Conservation (phyloP, 2,888 invertebrate genomes). For the Bunonema sp. region DNA sequence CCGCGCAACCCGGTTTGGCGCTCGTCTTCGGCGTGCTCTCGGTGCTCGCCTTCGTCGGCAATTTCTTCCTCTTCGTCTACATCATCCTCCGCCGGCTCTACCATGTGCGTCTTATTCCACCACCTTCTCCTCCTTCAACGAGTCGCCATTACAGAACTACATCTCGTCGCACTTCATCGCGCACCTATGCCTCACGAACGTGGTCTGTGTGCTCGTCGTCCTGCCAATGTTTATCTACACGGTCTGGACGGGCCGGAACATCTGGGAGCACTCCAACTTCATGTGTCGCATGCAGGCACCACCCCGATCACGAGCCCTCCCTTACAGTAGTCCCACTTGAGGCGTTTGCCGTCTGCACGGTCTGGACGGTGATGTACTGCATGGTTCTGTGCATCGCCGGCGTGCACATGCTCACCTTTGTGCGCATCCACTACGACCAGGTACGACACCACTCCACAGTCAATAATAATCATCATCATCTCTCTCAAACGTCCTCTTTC, state of each 20-base stretch:
- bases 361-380: conserved; percentile 39
- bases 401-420: conserved; percentile 42
- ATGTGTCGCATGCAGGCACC: conserved; percentile 33
- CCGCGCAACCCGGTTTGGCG: not conserved
- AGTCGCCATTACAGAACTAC: too few relatives aligned
- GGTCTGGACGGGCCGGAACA: conserved; percentile 26
- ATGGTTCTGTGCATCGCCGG: conserved; percentile 44
- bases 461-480: too few relatives aligned
- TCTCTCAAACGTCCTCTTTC: too few relatives aligned
- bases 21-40: conserved; percentile 3
- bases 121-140: too few relatives aligned
- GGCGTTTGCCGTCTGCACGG: conserved; percentile 36
- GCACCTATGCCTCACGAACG: conserved; percentile 39
- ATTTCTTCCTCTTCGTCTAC: conserved; percentile 29
- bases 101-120: too few relatives aligned
- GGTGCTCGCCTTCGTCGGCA: conserved; percentile 22
- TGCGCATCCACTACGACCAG: conserved; percentile 44
- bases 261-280: conserved; percentile 24
- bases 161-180: conserved; percentile 43
- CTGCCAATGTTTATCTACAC: conserved; percentile 33
- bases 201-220: conserved; percentile 22
- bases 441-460: too few relatives aligned
- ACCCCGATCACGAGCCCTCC: not conserved
- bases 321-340: conserved; percentile 10
- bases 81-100: conserved; percentile 32